Evolutionary conservation across 2,797 vertebrate species (phyloP), one percentile per base, ranked within the genome.

Genomic region (Psittacula echo): DNA sequence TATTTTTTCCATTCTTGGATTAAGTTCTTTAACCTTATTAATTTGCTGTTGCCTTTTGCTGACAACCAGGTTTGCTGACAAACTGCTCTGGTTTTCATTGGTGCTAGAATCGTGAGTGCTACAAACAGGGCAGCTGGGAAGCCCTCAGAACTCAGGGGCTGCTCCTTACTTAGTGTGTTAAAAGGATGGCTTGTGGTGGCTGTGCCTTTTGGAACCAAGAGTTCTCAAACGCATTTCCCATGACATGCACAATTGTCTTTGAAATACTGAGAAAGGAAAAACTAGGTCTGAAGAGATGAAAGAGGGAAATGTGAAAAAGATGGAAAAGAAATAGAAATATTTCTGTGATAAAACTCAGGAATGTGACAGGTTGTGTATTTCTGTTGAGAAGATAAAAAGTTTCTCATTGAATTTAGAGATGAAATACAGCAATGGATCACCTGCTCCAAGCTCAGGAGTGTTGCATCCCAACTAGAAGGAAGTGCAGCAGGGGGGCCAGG

Each of bases 21-120:
- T 62, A 79, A 79, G 54, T 81, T 75, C 13, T 82, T 77, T 39
- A 70, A n/a, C 41, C 17, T 54, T 29, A 30, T 54, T 66, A 64
- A 58, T 48, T 79, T 91, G 34, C 26, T 13, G 39, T 78, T 75
- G 18, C 27, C 21, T 70, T 78, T 85, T 72, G 16, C 51, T 84
- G 65, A 21, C 7, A 19, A 3, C 45, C 71, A 41, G 27, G 41
- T 37, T 37, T 37, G 37, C 37, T 37, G 37, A 37, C 37, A 37
- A 37, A 37, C 17, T 60, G 16, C 11, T n/a, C 30, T 58, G 51
- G 7, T 74, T 73, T 77, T 41, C 41, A 19, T 1, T 48, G 51
- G 11, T 2, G 0, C 15, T 72, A 45, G 29, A 58, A 11, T 10
- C 1, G 0, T 66, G 54, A 79, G 10, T 62, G 56, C 56, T 26